Conservation (phyloP, 2,113 vertebrate species). For the Mungos mungo region DNA sequence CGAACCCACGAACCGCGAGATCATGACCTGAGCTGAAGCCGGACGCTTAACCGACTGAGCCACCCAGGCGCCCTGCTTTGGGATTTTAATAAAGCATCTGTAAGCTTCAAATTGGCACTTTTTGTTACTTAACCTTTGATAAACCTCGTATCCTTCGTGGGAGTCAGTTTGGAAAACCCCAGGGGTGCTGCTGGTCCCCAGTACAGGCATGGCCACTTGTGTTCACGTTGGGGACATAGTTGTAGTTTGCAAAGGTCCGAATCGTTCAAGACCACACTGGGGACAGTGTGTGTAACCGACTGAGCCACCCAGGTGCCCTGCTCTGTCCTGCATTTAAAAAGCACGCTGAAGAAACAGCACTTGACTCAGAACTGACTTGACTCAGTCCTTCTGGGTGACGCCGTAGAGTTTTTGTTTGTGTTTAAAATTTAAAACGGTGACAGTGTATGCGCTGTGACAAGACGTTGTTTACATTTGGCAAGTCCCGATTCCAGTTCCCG, state of each 20-base stretch:
- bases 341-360: not conserved
- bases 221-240: not conserved
- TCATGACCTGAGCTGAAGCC: too few relatives aligned
- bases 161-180: not conserved
- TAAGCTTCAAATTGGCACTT: not conserved
- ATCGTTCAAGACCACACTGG: rapidly evolving
- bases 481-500: not conserved
- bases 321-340: too few relatives aligned
- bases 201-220: rapidly evolving
- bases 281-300: too few relatives aligned
- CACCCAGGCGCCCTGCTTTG: too few relatives aligned
- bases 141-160: not conserved
- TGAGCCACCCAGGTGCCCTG: too few relatives aligned
- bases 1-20: too few relatives aligned
- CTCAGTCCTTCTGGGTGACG: not conserved
- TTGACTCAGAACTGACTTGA: not conserved
- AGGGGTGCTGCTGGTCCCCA: rapidly evolving
- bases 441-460: not conserved
- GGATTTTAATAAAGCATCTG: not conserved
- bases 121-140: not conserved
- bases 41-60: too few relatives aligned
- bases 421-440: not conserved
- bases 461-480: not conserved
- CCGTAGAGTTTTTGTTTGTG: not conserved
- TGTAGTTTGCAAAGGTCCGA: not conserved